Conservation (phyloP, 1,140 invertebrate species). For the Nylanderia fulva region DNA sequence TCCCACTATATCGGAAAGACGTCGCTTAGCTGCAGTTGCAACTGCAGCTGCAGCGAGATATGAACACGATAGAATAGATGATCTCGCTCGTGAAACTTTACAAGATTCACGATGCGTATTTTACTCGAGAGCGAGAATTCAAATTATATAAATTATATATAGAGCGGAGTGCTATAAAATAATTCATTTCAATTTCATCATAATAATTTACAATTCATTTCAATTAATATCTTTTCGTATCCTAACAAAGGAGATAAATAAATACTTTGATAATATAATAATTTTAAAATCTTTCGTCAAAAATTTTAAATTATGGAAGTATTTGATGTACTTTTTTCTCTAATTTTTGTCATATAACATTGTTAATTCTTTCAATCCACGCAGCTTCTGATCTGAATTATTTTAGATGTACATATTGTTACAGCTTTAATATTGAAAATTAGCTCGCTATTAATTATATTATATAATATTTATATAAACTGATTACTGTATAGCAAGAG, state of each 20-base stretch:
- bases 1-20: conserved; percentile 3
- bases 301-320: background rate
- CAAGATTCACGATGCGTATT: conserved; percentile 28
- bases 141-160: conserved; percentile 23
- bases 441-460: no score
- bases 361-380: background rate
- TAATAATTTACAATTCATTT: background rate
- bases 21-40: background rate
- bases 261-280: background rate
- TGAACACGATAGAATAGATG: conserved; percentile 35
- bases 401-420: no score
- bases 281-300: background rate
- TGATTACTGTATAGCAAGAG: background rate
- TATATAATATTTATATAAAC: no score
- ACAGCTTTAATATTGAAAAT: no score
- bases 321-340: background rate
- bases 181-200: background rate
- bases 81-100: conserved; percentile 1
- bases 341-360: no score
- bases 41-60: conserved; percentile 1
- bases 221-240: background rate
- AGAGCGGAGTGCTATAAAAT: background rate
- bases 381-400: no score
- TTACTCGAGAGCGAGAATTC: background rate
- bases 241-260: background rate